A percentile compares a stretch with the other conserved stretches of the same genome.
phyloP scores from a whole-genome alignment of 2,888 invertebrate genomes.

The Oxyteleia sp. region DNA sequence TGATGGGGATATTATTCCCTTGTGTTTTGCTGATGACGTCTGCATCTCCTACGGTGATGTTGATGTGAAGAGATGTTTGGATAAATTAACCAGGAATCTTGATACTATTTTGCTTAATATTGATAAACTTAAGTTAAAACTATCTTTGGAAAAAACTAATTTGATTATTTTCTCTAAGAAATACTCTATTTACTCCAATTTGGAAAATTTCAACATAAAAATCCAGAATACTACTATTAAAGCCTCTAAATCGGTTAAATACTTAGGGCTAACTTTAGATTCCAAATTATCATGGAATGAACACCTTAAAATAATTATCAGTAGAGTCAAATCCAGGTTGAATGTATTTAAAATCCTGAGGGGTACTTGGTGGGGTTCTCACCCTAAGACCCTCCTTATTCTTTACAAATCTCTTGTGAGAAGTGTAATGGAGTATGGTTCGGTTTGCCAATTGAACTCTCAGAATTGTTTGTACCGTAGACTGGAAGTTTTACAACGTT shows the following conservation, averaged over 20 bases:
- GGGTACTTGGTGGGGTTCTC: conserved; percentile 54
- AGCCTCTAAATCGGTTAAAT: neutral
- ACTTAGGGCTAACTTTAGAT: conserved; percentile 2
- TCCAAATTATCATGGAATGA: conserved; percentile 34
- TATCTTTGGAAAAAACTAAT: too few species aligned
- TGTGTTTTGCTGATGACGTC: too few species aligned
- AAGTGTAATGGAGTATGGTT: conserved; percentile 38
- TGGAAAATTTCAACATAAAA: too few species aligned
- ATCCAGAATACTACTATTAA: too few species aligned
- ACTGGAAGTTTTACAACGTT: neutral
- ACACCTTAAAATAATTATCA: neutral
- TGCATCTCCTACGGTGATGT: too few species aligned
- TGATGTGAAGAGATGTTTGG: too few species aligned
- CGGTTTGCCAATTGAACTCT: neutral
- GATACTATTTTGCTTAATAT: neutral
- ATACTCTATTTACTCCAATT: too few species aligned
- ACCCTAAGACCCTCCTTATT: conserved; percentile 21
- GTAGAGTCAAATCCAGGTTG: conserved; percentile 12
- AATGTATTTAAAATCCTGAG: conserved; percentile 47
- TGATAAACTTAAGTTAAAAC: neutral
- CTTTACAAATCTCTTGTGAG: conserved; percentile 39
- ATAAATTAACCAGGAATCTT: neutral
- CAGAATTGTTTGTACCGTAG: neutral
- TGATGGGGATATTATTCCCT: neutral
- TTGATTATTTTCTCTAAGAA: too few species aligned